Evolutionary conservation across 1,140 invertebrate species (phyloP), one percentile per base, ranked within the genome.

Genomic region (Acromyrmex echinatior): DNA sequence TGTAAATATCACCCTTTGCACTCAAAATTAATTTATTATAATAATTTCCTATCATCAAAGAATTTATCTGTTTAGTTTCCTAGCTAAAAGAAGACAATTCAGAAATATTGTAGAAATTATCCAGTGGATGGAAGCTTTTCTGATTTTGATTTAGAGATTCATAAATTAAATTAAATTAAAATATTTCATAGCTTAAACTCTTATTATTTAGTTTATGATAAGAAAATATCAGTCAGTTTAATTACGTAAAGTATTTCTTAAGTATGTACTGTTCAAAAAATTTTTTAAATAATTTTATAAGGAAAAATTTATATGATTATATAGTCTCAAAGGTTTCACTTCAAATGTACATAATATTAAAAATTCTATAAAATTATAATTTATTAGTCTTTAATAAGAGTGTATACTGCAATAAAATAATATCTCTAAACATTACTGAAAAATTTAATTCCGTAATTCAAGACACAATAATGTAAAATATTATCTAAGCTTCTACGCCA

Each of bases 101-200:
- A 35, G 7, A 58, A 58, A 60, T 39, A 45, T 12, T 45, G 39
- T 12, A 58, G 3, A 28, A 53, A 74, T 39, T 60, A 58, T 62
- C 16, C 10, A 45, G 16, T 45, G 6, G 12, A 77, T 39, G 18
- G 21, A 77, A 62, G 3, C 21, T 51, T 53, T 66, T 65, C 9
- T n/a, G 2, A 65, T 49, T 31, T 39, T n/a, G 10, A 79, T 66
- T 79, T 31, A 78, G 3, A 78, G 2, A 79, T 79, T 66, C 0
- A 35, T 45, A 45, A 45, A 45, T 45, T 45, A 45, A 45, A 45
- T 45, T 45, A 45, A 45, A 45, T 45, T 45, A 12, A 10, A 45
- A 45, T 51, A 9, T 12, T 35, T 21, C 3, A 65, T 12, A 18
- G 12, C 70, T 51, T 0, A 56, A 53, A 68, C 14, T 56, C 9